Percentiles rank a stretch among this genome's conserved stretches.
Conservation (phyloP, 2,113 vertebrate species). For the Micromys minutus region DNA sequence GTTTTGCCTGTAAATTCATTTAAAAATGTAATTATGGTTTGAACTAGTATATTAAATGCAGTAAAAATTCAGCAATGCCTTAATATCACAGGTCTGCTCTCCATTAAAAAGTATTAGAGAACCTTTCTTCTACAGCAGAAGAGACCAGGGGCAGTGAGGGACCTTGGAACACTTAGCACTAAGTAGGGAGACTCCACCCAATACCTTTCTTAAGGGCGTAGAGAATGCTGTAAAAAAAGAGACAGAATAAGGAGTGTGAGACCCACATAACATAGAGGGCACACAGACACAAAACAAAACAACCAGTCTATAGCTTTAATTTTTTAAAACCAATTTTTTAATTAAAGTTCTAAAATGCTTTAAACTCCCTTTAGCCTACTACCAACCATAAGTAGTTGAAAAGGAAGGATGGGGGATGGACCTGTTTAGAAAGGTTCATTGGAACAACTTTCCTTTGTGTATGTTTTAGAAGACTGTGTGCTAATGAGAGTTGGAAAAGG, state of each 20-base stretch:
- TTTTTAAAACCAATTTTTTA: too few species aligned
- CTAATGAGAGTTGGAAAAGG: neutral
- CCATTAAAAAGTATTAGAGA: neutral
- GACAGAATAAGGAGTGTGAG: neutral
- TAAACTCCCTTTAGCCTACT: too few species aligned
- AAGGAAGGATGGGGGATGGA: too few species aligned
- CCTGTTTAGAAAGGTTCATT: too few species aligned
- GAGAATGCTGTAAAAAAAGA: neutral
- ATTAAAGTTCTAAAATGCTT: too few species aligned
- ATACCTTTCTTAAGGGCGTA: neutral
- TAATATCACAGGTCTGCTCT: neutral
- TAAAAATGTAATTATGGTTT: neutral
- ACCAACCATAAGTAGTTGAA: too few species aligned
- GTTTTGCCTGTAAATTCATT: conserved; percentile 44
- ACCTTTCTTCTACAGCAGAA: neutral
- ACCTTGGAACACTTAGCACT: neutral
- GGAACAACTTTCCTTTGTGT: too few species aligned
- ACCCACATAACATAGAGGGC: neutral
- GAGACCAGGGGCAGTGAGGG: too few species aligned
- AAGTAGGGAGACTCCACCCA: neutral
- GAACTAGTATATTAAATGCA: neutral
- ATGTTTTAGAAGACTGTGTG: neutral
- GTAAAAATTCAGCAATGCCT: neutral
- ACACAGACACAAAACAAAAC: too few species aligned
- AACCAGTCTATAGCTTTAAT: too few species aligned